Percentiles rank a stretch among this genome's conserved stretches.
Conservation (phyloP, 2,797 vertebrate genomes). For the Malurus leucopterus region DNA sequence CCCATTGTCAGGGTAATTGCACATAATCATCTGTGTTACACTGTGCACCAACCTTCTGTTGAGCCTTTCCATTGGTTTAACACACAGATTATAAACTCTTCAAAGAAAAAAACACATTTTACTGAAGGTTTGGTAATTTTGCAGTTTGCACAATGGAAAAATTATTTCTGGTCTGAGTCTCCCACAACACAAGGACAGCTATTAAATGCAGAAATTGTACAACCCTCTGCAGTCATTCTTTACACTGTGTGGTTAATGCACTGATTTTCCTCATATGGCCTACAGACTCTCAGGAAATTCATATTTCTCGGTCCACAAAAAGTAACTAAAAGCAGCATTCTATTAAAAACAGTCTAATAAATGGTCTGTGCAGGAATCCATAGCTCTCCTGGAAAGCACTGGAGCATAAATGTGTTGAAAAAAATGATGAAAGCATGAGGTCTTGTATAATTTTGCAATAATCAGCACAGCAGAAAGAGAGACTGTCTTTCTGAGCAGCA, state of each 20-base stretch:
- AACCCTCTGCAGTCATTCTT: neutral
- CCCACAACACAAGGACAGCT: neutral
- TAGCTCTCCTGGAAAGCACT: neutral
- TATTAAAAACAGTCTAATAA: neutral
- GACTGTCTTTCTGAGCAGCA: neutral
- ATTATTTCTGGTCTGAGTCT: neutral
- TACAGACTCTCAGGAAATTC: neutral
- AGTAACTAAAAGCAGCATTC: neutral
- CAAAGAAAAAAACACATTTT: neutral
- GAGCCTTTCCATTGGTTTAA: neutral
- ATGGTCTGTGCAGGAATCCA: neutral
- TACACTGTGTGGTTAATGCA: fast-evolving
- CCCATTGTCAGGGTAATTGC: neutral
- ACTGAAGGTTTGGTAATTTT: neutral
- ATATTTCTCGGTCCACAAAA: neutral
- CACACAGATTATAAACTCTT: neutral
- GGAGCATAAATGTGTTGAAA: neutral
- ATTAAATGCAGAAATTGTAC: neutral
- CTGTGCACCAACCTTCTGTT: neutral
- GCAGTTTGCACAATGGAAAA: neutral
- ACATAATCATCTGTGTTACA: neutral
- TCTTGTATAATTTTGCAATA: neutral
- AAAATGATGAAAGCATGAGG: neutral
- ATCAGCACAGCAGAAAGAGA: neutral
- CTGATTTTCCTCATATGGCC: neutral